These are phyloP conservation scores for Ceratitis capitata DNA, from an alignment of 1,140 invertebrate species.

Conservation along the genomic window DNA sequence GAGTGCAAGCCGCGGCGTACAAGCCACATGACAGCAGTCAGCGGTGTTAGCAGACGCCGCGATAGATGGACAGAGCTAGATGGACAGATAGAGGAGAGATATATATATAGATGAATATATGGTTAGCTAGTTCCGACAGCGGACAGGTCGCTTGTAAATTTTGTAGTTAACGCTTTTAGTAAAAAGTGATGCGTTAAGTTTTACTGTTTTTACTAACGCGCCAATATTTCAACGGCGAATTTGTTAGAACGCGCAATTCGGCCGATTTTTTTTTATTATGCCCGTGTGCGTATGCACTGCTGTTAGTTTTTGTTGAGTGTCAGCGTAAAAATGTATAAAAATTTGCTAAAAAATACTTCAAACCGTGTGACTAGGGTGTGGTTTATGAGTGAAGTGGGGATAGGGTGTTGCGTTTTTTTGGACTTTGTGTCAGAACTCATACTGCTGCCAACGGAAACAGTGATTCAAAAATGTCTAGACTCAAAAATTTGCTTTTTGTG, in stretches of 20 bases:
- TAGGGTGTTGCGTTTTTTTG: not conserved
- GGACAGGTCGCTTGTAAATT: not conserved
- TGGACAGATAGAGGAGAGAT: not conserved
- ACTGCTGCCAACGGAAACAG: no score
- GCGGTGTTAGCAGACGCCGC: not conserved
- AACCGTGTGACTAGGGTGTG: not conserved
- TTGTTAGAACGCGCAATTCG: not conserved
- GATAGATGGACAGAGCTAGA: not conserved
- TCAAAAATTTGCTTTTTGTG: no score
- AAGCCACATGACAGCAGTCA: conserved; percentile 29
- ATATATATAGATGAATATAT: not conserved
- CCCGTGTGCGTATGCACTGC: not conserved
- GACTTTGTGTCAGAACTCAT: not conserved
- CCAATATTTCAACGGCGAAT: conserved; percentile 7
- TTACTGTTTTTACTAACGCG: conserved; percentile 14
- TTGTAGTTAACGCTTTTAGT: not conserved
- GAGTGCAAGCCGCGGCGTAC: not conserved
- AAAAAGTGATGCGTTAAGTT: not conserved
- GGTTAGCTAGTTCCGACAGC: conserved; percentile 6
- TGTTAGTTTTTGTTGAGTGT: not conserved
- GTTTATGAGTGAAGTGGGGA: not conserved
- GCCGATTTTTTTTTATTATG: not conserved
- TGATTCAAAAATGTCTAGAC: no score
- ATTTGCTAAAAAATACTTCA: conserved; percentile 27
- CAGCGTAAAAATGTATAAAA: not conserved